phyloP scores from a whole-genome alignment of 1,140 invertebrate genomes.

The Holotrichia oblita region DNA sequence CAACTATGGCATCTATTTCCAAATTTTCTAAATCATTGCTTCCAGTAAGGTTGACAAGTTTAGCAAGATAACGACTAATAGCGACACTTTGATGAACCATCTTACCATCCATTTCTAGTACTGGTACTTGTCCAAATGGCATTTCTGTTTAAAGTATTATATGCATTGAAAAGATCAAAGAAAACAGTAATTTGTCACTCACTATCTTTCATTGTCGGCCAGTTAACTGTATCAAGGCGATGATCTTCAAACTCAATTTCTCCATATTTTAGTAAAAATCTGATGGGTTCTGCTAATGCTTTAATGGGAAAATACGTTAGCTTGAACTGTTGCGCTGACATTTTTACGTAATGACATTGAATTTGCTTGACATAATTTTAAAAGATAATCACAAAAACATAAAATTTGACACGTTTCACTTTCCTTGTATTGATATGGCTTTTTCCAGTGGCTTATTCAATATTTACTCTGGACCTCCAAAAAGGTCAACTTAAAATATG shows the following conservation, averaged over 20 bases:
- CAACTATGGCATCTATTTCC: constrained; percentile 71
- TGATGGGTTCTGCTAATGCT: constrained; percentile 76
- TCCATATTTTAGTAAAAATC: constrained; percentile 76
- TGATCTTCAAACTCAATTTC: constrained; percentile 76
- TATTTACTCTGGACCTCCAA: too few species aligned
- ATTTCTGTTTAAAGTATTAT: constrained; percentile 63
- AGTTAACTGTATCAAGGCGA: constrained; percentile 66
- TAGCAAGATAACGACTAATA: constrained; percentile 77
- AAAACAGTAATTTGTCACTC: constrained; percentile 35
- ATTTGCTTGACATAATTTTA: too few species aligned
- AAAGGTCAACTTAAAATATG: too few species aligned
- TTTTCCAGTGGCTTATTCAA: too few species aligned
- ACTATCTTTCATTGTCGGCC: constrained; percentile 67
- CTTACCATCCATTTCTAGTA: constrained; percentile 78
- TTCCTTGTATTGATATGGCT: too few species aligned
- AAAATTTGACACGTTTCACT: too few species aligned
- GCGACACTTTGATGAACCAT: constrained; percentile 73
- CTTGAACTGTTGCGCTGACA: constrained; percentile 62
- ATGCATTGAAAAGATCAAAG: not conserved
- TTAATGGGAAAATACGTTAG: constrained; percentile 74
- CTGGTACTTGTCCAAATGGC: constrained; percentile 80
- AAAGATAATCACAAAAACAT: too few species aligned
- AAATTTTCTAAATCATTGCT: constrained; percentile 72
- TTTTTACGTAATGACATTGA: not conserved
- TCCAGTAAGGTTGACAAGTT: constrained; percentile 71